Evolutionary conservation across 2,888 invertebrate species (phyloP).

Genomic region (Zhuqinia jingwanae): DNA sequence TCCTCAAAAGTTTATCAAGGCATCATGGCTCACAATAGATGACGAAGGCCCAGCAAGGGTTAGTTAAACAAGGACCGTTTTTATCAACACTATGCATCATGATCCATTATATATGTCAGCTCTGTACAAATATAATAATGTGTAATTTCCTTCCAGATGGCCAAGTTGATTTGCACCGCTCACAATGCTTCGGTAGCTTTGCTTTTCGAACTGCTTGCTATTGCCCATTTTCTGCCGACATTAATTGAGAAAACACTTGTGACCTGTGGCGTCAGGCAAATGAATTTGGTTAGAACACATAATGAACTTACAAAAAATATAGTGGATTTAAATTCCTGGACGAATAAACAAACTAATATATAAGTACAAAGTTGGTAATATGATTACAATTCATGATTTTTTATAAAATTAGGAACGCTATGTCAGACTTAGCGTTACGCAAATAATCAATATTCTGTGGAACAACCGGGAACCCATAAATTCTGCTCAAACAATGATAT

Average conservation of each 20-base stretch:
- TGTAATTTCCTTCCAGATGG: no score
- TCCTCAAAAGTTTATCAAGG: constrained; percentile 74
- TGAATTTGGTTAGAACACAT: constrained; percentile 71
- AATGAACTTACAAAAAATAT: background rate
- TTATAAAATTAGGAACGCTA: constrained; percentile 71
- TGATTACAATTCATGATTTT: constrained; percentile 5
- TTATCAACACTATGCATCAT: background rate
- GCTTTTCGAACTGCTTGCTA: constrained; percentile 77
- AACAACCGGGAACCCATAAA: constrained; percentile 67
- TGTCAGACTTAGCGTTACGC: constrained; percentile 76
- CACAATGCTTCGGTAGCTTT: constrained; percentile 76
- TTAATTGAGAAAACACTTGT: constrained; percentile 73
- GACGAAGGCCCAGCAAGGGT: constrained; percentile 72
- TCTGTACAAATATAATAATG: no score
- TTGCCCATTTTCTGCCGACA: constrained; percentile 75
- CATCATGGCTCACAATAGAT: constrained; percentile 66
- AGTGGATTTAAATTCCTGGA: constrained; percentile 3
- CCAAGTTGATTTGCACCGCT: constrained; percentile 72
- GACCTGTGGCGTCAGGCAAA: constrained; percentile 65
- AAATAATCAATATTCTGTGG: constrained; percentile 77
- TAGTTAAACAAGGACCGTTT: background rate
- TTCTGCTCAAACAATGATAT: constrained; percentile 71
- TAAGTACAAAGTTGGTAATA: no score
- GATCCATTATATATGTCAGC: no score
- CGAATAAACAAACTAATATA: background rate